A percentile compares a stretch with the other conserved stretches of the same genome.
Evolutionary conservation across 1,140 invertebrate species (phyloP).

Genomic region (Ips typographus): DNA sequence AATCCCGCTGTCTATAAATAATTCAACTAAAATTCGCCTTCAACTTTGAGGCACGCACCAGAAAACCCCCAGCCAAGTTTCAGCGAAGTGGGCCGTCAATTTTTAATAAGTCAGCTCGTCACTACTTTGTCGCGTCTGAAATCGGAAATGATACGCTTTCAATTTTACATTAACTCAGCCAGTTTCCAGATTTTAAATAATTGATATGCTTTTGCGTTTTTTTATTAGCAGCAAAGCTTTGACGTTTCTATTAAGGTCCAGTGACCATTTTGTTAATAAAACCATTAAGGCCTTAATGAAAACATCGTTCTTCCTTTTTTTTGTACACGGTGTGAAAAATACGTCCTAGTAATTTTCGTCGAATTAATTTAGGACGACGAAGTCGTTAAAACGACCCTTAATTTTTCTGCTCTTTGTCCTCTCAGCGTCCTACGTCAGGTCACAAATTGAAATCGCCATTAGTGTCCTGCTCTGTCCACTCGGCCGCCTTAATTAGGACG

Average conservation of each 20-base stretch:
- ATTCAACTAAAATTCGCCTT: slow-evolving; percentile 1
- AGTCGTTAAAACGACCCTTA: slow-evolving; percentile 19
- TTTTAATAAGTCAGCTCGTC: slow-evolving; percentile 12
- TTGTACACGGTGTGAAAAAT: neutral
- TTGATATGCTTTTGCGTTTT: too few relatives aligned
- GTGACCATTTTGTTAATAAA: too few relatives aligned
- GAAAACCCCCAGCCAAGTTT: too few relatives aligned
- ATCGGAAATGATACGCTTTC: slow-evolving; percentile 6
- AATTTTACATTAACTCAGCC: slow-evolving; percentile 5
- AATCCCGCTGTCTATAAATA: neutral
- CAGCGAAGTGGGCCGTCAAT: neutral
- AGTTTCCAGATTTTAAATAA: neutral
- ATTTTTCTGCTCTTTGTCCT: slow-evolving; percentile 35
- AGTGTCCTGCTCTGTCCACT: slow-evolving; percentile 29
- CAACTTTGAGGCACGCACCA: too few relatives aligned
- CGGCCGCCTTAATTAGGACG: slow-evolving; percentile 35
- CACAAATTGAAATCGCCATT: slow-evolving; percentile 38
- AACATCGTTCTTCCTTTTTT: neutral
- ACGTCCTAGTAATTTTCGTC: slow-evolving; percentile 2
- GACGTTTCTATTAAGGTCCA: too few relatives aligned
- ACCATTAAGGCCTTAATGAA: too few relatives aligned
- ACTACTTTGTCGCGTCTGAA: neutral
- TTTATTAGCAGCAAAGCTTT: too few relatives aligned
- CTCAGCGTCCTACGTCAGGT: slow-evolving; percentile 5
- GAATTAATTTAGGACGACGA: neutral